Percentiles rank a stretch among this genome's conserved stretches.
phyloP scores from a whole-genome alignment of 2,113 vertebrate genomes.

The Ia io region DNA sequence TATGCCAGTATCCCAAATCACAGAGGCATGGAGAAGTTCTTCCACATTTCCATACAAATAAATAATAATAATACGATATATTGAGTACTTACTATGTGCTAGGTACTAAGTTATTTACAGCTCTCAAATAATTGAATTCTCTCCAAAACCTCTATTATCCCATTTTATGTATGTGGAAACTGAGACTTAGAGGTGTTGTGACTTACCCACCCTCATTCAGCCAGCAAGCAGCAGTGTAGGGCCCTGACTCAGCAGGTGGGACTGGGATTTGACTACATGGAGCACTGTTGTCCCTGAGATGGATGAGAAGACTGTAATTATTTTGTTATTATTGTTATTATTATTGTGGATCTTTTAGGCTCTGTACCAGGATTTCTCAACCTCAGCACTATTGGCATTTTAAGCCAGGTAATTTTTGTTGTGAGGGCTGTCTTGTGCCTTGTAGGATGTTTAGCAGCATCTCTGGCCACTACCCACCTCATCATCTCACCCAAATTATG shows the following conservation, averaged over 20 bases:
- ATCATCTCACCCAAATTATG: fast-evolving
- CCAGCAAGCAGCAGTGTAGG: neutral
- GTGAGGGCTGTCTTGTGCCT: neutral
- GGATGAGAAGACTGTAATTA: neutral
- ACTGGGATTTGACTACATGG: neutral
- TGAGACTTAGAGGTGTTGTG: neutral
- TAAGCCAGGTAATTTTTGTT: neutral
- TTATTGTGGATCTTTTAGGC: neutral
- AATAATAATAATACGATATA: neutral
- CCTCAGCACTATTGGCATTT: neutral
- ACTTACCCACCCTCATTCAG: neutral
- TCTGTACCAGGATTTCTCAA: neutral
- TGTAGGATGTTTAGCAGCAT: neutral
- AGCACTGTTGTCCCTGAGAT: neutral
- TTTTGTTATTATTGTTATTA: neutral
- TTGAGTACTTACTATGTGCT: neutral
- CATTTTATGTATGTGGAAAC: neutral
- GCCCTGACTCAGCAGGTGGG: neutral
- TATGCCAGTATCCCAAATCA: neutral
- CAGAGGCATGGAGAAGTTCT: neutral
- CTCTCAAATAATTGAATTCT: neutral
- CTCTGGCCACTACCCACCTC: neutral
- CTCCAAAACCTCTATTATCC: neutral
- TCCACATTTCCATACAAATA: neutral
- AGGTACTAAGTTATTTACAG: neutral